Conservation (phyloP, 2,797 vertebrate genomes). For the Phoeniculus purpureus region DNA sequence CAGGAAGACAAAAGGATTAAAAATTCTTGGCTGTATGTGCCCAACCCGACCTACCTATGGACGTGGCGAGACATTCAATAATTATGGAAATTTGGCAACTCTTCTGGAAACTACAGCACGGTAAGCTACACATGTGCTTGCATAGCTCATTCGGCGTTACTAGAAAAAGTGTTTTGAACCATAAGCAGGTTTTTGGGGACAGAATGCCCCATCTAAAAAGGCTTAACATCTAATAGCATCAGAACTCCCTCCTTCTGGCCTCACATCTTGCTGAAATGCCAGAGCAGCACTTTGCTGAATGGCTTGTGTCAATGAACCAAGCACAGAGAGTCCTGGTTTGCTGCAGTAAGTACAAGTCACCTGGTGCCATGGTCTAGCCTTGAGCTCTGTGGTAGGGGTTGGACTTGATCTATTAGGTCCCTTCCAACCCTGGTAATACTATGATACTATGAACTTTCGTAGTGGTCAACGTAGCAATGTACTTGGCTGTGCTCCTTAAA, state of each 20-base stretch:
- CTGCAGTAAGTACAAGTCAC: background rate
- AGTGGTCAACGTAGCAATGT: background rate
- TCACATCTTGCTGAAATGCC: background rate
- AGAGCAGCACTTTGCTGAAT: background rate
- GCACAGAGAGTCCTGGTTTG: background rate
- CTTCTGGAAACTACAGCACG: background rate
- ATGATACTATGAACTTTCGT: too few species aligned
- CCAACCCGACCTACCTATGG: background rate
- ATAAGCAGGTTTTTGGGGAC: background rate
- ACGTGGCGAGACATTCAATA: background rate
- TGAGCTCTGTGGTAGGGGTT: too few species aligned
- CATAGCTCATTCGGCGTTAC: background rate
- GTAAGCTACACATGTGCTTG: background rate
- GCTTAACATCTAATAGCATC: constrained; percentile 16
- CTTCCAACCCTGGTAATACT: too few species aligned
- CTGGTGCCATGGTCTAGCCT: too few species aligned
- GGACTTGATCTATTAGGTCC: too few species aligned
- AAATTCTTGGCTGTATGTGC: background rate
- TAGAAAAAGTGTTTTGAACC: background rate
- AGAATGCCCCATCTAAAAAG: constrained; percentile 13
- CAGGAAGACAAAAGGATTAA: background rate
- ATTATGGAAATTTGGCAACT: constrained; percentile 1
- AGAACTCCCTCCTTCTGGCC: background rate
- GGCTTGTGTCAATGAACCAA: background rate
- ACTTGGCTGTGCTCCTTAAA: background rate